Conservation (phyloP, 2,888 invertebrate genomes). For the Mythimna loreyi region DNA sequence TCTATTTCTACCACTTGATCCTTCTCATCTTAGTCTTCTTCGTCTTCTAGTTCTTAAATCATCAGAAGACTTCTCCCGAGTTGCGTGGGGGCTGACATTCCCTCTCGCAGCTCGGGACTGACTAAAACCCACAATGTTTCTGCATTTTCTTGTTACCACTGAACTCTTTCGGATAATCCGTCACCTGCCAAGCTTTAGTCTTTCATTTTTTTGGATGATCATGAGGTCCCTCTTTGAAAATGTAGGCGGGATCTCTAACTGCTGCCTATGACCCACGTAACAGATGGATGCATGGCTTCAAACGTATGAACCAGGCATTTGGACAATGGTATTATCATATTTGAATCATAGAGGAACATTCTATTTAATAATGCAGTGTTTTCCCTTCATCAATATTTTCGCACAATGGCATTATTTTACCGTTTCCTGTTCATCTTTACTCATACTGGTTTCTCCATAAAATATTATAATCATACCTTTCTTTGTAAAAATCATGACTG, state of each 20-base stretch:
- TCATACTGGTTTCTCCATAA: slow-evolving; percentile 13
- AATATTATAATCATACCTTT: neutral
- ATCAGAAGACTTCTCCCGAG: too few relatives aligned
- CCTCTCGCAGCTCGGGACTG: too few relatives aligned
- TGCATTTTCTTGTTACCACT: too few relatives aligned
- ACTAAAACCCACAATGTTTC: too few relatives aligned
- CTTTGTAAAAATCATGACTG: slow-evolving; percentile 1
- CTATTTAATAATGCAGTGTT: neutral
- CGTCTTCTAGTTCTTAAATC: neutral
- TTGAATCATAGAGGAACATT: slow-evolving; percentile 14
- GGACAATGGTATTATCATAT: neutral
- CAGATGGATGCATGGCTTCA: neutral
- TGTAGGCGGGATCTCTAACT: neutral
- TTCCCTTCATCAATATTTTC: neutral
- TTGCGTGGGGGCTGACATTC: too few relatives aligned
- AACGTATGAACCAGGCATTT: neutral
- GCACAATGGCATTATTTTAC: slow-evolving; percentile 9
- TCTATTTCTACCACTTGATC: too few relatives aligned
- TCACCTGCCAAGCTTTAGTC: too few relatives aligned
- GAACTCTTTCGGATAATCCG: too few relatives aligned
- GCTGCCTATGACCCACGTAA: too few relatives aligned
- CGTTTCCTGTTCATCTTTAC: neutral
- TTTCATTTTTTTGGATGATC: too few relatives aligned
- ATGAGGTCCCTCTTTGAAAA: neutral
- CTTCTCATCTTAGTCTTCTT: neutral